Evolutionary conservation across 2,797 vertebrate species (phyloP), one percentile per base, ranked within the genome.

Genomic region (Malurus splendens): DNA sequence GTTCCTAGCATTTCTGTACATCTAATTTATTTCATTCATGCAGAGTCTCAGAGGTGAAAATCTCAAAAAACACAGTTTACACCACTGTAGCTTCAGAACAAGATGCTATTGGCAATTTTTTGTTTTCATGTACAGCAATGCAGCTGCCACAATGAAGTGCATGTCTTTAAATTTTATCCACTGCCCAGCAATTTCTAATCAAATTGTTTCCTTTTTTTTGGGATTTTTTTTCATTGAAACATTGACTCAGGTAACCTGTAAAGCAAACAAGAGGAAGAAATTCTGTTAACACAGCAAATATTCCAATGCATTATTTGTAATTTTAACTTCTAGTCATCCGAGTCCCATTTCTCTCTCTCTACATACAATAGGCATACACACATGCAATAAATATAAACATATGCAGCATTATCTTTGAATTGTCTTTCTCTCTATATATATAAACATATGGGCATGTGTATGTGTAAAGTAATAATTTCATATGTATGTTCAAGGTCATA

Each of bases 41-140:
- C 24, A 75, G 42, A 80, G 87, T 78, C 73, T 87, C 48, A 45
- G 52, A 89, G 14, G 12, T 75, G 28, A 30, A 83, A 78, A 68
- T 12, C 66, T 86, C 47, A 65, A 45, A 41, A 73, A 90, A 62
- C 32, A 14, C 12, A 55, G 10, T n/a, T 66, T 86, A 32, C 16
- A 25, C 72, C 33, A 74, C 47, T 14, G 14, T 52, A 59, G 14
- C 50, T 78, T 88, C 48, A 62, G 23, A 62, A 70, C 10, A 73
- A 57, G 28, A 41, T 55, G 12, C 19, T 61, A 68, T 2, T 11
- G 32, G 8, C 5, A 75, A 44, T 9, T 65, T 78, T 80, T 77
- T 50, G 8, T 24, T 78, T 68, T 75, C 17, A n/a, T 8, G 2
- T n/a, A 32, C 10, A 50, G 7, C 7, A 25, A 38, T 39, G 24